Conservation (phyloP, 2,888 invertebrate species). For the Tenodera sinensis region DNA sequence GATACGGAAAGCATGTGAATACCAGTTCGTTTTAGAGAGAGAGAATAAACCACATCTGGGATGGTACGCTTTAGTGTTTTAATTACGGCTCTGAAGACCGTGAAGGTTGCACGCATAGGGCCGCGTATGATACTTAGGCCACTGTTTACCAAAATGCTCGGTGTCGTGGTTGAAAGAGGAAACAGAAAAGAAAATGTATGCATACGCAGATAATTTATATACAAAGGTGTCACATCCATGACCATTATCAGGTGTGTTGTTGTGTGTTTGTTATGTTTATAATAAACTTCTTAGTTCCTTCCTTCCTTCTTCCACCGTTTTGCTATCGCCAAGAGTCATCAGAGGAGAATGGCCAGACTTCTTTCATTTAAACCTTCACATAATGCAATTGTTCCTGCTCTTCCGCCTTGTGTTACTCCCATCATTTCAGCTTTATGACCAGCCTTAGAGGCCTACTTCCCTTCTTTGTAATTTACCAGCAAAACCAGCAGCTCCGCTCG, state of each 20-base stretch:
- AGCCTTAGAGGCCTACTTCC: background rate
- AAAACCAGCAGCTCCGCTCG: too few relatives aligned
- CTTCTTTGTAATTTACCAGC: too few relatives aligned
- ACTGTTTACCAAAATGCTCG: background rate
- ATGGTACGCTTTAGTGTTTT: too few relatives aligned
- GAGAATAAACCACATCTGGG: too few relatives aligned
- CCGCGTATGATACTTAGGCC: background rate
- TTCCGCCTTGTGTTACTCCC: background rate
- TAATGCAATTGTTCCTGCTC: background rate
- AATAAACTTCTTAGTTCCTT: background rate
- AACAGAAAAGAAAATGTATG: background rate
- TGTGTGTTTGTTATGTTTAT: background rate
- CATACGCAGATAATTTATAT: background rate
- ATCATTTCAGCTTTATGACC: background rate
- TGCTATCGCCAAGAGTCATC: background rate
- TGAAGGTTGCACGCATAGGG: too few relatives aligned
- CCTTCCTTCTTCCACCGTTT: background rate
- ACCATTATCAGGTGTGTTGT: background rate
- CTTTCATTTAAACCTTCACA: background rate
- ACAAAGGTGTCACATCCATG: background rate
- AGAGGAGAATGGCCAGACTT: background rate
- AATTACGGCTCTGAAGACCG: too few relatives aligned
- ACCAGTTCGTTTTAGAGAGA: too few relatives aligned
- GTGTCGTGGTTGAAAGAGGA: background rate
- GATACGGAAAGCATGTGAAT: too few relatives aligned